A percentile compares a stretch with the other conserved stretches of the same genome.
phyloP scores from a whole-genome alignment of 2,113 vertebrate species.

The Pluvianellus socialis region DNA sequence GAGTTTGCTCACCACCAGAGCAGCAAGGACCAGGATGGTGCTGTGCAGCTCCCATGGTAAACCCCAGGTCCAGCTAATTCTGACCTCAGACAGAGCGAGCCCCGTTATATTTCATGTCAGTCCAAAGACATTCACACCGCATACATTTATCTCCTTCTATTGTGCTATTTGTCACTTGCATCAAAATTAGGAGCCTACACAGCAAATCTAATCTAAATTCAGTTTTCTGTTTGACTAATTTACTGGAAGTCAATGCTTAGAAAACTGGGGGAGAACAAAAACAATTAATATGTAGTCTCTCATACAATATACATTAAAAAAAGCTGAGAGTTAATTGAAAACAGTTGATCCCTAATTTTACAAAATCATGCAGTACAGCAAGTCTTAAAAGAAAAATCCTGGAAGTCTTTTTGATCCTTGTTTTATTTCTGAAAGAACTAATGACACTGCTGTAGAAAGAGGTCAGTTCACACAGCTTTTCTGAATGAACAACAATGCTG shows the following conservation, averaged over 20 bases:
- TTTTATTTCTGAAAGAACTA: conserved; percentile 64
- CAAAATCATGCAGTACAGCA: conserved; percentile 52
- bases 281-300: conserved; percentile 54
- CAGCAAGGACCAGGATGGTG: background rate
- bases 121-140: background rate
- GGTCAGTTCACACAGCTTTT: conserved; percentile 70
- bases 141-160: background rate
- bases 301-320: conserved; percentile 51
- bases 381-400: conserved; percentile 61
- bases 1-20: background rate
- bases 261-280: conserved; percentile 59
- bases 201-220: conserved; percentile 17
- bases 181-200: background rate
- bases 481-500: conserved; percentile 72
- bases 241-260: conserved; percentile 46
- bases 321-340: conserved; percentile 57
- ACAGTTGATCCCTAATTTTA: conserved; percentile 54
- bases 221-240: conserved; percentile 42
- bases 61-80: background rate
- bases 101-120: background rate
- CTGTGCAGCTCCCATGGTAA: background rate
- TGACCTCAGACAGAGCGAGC: background rate
- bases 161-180: conserved; percentile 1
- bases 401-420: conserved; percentile 63
- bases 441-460: conserved; percentile 58